These are phyloP conservation scores for Ctenoplectra terminalis DNA, from an alignment of 1,140 invertebrate species.

Conservation along the genomic window DNA sequence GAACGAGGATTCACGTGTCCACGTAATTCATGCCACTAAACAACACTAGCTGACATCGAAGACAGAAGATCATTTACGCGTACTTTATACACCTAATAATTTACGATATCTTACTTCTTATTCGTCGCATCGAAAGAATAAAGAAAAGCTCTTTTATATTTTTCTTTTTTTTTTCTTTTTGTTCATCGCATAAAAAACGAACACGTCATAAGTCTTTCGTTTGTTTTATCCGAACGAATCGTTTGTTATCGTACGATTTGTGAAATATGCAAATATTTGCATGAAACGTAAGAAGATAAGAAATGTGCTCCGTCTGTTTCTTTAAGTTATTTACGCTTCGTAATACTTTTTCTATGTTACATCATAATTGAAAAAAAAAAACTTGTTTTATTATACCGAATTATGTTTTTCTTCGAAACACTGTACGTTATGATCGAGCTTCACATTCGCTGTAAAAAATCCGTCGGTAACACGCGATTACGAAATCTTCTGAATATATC, in stretches of 20 bases:
- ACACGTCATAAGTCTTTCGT: not conserved
- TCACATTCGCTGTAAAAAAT: not conserved
- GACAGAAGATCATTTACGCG: not conserved
- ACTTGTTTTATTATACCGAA: constrained; percentile 4
- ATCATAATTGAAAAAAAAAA: not conserved
- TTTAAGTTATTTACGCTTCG: not conserved
- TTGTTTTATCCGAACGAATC: not conserved
- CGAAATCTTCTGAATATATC: not conserved
- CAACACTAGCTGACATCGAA: not conserved
- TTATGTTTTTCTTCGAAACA: not conserved
- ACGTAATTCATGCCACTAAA: not conserved
- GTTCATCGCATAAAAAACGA: not conserved
- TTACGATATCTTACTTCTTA: not conserved
- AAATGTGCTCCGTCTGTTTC: not conserved
- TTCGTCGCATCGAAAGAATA: not conserved
- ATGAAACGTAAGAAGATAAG: not conserved
- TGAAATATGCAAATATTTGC: constrained; percentile 38
- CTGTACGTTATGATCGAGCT: not conserved
- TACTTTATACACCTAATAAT: not conserved
- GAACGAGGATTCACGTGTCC: not conserved
- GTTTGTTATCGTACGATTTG: constrained; percentile 27
- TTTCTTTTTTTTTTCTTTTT: not conserved
- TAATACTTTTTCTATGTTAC: not conserved
- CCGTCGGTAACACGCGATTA: constrained; percentile 12
- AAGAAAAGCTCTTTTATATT: not conserved